Evolutionary conservation across 2,888 invertebrate genomes (phyloP).

Genomic region (Agonum fuliginosum): DNA sequence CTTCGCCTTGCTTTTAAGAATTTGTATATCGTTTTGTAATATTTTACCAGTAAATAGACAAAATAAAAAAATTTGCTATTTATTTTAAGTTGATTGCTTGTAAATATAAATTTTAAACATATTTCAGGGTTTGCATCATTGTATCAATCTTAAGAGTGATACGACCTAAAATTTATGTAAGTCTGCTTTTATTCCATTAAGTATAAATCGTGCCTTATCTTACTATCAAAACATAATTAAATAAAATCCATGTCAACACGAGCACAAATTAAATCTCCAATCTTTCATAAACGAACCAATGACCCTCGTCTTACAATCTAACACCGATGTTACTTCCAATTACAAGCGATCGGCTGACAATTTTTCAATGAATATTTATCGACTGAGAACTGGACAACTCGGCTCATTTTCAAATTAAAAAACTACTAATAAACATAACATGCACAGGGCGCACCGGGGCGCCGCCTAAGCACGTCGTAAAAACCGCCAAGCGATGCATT

Average conservation of each 20-base stretch:
- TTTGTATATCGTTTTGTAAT: no score
- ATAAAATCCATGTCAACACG: slow-evolving; percentile 22
- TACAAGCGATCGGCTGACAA: slow-evolving; percentile 40
- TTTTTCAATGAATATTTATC: slow-evolving; percentile 54
- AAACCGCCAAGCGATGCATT: not conserved
- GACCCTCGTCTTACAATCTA: not conserved
- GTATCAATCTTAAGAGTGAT: no score
- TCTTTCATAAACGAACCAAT: slow-evolving; percentile 11
- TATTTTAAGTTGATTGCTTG: no score
- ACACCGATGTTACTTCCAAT: slow-evolving; percentile 14
- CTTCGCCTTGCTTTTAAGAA: no score
- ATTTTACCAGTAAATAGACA: no score
- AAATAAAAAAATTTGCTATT: no score
- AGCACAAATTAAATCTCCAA: not conserved
- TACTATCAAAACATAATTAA: slow-evolving; percentile 35
- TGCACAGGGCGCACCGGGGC: slow-evolving; percentile 59
- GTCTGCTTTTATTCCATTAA: no score
- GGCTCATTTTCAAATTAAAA: slow-evolving; percentile 56
- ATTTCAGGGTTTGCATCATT: no score
- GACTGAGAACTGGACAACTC: not conserved
- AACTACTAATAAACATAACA: slow-evolving; percentile 58
- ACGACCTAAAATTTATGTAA: no score
- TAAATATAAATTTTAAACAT: no score
- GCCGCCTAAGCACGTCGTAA: slow-evolving; percentile 61
- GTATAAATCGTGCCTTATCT: no score